Conservation (phyloP, 2,113 vertebrate genomes). For the Anolis carolinensis region DNA sequence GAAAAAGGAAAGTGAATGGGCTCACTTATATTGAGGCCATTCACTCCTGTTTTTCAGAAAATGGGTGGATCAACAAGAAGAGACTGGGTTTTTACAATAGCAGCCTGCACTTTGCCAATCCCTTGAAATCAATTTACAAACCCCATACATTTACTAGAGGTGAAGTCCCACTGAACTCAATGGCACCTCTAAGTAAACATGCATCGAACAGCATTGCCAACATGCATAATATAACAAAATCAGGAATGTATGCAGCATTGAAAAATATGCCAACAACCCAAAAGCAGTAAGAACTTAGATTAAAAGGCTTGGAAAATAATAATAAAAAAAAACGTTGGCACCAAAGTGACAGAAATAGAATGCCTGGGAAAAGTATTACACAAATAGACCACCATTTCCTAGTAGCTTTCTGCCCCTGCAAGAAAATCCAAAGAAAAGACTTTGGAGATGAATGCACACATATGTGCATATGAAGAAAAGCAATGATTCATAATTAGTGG, state of each 20-base stretch:
- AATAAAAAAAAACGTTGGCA: background rate
- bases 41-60: too few relatives aligned
- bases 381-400: background rate
- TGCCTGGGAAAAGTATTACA: background rate
- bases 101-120: too few relatives aligned
- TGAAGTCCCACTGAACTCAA: too few relatives aligned
- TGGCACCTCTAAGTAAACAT: background rate
- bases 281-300: background rate
- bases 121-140: too few relatives aligned
- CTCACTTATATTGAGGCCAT: too few relatives aligned
- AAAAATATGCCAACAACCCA: background rate
- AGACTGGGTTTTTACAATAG: too few relatives aligned
- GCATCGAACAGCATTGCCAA: background rate
- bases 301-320: background rate
- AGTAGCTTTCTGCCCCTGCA: background rate
- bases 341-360: background rate
- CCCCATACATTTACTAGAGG: too few relatives aligned
- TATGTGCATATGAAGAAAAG: background rate
- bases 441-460: background rate
- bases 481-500: too few relatives aligned
- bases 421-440: background rate
- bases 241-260: background rate
- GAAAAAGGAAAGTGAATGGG: too few relatives aligned
- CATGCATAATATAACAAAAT: too few relatives aligned
- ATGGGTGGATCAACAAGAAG: too few relatives aligned